These are phyloP conservation scores for Paratrypauchen microcephalus DNA, from an alignment of 2,797 vertebrate genomes.

Conservation along the genomic window DNA sequence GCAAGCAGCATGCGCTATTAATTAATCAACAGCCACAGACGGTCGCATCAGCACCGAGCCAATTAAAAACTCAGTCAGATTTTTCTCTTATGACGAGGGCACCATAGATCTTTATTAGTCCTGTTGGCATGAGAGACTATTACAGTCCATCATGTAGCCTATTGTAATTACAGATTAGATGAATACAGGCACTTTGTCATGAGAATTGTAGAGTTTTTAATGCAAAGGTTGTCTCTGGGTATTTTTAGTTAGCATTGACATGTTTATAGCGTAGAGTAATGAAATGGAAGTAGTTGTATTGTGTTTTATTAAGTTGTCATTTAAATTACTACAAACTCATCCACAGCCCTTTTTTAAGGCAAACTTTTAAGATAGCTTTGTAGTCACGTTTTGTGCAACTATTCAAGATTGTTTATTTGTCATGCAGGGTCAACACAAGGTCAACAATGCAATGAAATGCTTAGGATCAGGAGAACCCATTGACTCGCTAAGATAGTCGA, in stretches of 20 bases:
- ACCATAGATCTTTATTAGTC: constrained; percentile 26
- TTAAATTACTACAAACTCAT: too few relatives aligned
- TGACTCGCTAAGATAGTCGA: too few relatives aligned
- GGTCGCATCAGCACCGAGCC: constrained; percentile 46
- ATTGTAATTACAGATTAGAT: not conserved
- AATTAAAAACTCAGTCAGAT: constrained; percentile 45
- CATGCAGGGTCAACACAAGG: too few relatives aligned
- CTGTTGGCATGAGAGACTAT: constrained; percentile 9
- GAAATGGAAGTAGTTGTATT: not conserved
- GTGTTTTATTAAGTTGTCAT: not conserved
- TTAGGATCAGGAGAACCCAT: too few relatives aligned
- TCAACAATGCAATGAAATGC: too few relatives aligned
- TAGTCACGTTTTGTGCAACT: too few relatives aligned
- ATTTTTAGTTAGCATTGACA: too few relatives aligned
- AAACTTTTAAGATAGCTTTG: too few relatives aligned
- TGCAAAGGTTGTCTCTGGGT: not conserved
- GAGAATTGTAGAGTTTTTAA: not conserved
- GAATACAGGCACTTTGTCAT: not conserved
- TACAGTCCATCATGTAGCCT: not conserved
- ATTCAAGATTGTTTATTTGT: too few relatives aligned
- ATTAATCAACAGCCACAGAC: constrained; percentile 56
- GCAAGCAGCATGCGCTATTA: constrained; percentile 34
- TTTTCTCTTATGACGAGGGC: constrained; percentile 28
- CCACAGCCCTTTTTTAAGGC: too few relatives aligned
- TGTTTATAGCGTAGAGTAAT: too few relatives aligned